Evolutionary conservation across 2,888 invertebrate genomes (phyloP), one percentile per base, ranked within the genome.

Genomic region (Empis stercorea): DNA sequence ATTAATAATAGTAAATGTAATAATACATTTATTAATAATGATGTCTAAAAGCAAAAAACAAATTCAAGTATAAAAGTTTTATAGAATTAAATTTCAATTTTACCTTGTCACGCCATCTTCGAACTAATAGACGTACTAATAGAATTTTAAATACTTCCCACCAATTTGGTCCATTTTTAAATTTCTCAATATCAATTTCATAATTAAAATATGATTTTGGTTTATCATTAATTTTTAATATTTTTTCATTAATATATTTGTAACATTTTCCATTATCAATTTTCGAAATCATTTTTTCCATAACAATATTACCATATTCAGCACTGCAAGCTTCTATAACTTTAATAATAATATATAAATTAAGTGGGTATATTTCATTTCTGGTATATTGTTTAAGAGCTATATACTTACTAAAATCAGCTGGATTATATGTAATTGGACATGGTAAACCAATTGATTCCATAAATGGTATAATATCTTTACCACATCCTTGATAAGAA

Each of bases 391-490:
- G 3, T 4, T 20, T 20, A 27, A 27, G 7, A 27, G 2, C 4
- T 7, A 27, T 7, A 9, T 27, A 72, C 80, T 79, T 70, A 93
- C 93, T 80, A 68, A 93, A 96, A 72, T 96, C 96, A 5, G 95
- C 94, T 1, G 96, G 96, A 68, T 95, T 96, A 63, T 94, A 93
- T 55, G 92, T 91, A 51, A 76, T 79, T 0, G 96, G 96, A 62
- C 96, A 96, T 23, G 83, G 77, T 34, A 93, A 71, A 36, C 84
- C 87, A 45, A 92, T 70, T 10, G 79, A 75, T 11, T 78, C 73
- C 46, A 95, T 72, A 66, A 86, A 95, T 0, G 88, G 86, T 27
- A 96, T 82, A 2, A 95, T 78, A 15, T 85, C 80, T 2, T 73
- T 68, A 0, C 85, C 79, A 1, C 80, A 75, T 2, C 95, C 95